Evolutionary conservation across 35 echinoderm and acorn worm species (phyloP).

Genomic region (Apostichopus californicus): DNA sequence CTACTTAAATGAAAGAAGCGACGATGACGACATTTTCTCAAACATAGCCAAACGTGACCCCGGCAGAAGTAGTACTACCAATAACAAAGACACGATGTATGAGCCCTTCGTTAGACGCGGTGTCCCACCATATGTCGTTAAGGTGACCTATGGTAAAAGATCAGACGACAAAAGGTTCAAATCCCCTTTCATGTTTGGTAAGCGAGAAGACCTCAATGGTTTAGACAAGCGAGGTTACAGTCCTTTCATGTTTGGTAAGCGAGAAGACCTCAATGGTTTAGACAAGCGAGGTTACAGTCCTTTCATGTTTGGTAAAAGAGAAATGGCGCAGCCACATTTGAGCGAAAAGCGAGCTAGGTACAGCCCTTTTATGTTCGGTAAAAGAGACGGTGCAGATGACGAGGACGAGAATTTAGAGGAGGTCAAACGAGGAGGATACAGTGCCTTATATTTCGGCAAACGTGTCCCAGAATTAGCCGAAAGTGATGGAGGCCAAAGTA

Average conservation of each 20-base stretch:
- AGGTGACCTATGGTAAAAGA: conserved; percentile 29
- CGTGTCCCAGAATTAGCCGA: not conserved
- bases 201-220: not conserved
- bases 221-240: not conserved
- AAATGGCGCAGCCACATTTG: not conserved
- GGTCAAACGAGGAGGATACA: not conserved
- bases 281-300: conserved; percentile 5
- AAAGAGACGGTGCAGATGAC: not conserved
- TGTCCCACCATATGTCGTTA: conserved; percentile 8
- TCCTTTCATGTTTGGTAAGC: conserved; percentile 32
- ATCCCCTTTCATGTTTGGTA: conserved; percentile 16
- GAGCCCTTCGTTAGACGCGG: not conserved
- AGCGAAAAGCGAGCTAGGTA: conserved; percentile 6
- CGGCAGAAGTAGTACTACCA: not conserved
- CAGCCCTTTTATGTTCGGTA: conserved; percentile 35
- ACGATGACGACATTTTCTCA: not conserved
- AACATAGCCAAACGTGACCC: conserved; percentile 37
- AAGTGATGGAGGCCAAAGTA: not conserved
- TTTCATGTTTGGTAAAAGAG: conserved; percentile 46
- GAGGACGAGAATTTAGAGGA: not conserved
- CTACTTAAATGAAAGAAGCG: conserved; percentile 9
- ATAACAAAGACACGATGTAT: conserved; percentile 16
- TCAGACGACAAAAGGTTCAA: conserved; percentile 17
- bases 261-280: not conserved
- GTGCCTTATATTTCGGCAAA: conserved; percentile 51